Evolutionary conservation across 2,888 invertebrate genomes (phyloP), one percentile per base, ranked within the genome.

Genomic region (Platerodrilus igneus): DNA sequence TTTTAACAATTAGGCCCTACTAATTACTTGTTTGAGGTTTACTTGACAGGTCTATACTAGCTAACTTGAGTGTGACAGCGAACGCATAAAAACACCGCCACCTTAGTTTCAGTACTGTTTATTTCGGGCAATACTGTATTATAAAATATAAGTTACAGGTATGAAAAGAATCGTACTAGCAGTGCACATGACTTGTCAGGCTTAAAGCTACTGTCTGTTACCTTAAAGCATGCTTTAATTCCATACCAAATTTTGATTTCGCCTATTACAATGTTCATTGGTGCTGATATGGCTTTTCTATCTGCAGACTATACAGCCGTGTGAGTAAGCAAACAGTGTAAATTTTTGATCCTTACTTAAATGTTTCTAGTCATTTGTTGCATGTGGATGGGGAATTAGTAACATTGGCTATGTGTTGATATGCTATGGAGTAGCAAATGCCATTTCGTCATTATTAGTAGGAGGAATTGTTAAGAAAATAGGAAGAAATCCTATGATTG

Each of bases 401-500:
- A 86, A 91, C 66, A 91, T 95, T 33, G 95, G 95, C 1, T 92
- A 85, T 62, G 90, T 92, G 36, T 87, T 94, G 86, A 90, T 94
- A 47, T 89, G 90, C 62, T 93, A 90, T 63, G 94, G 94, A 0
- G 78, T 88, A 4, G 83, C 83, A 51, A 91, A 92, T 60, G 90
- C 92, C 0, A 63, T 90, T n/a, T 86, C 88, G 0, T 89, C 93
- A 0, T 79, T 88, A 1, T 67, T 83, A 6, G 86, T 86, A 0
- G 93, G 93, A 1, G 78, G 80, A 0, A 60, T 91, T 15, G 83
- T 85, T 36, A 89, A 87, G 63, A 67, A 83, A 47, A 81, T 86
- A 0, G 93, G 94, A 1, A 73, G 93, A 23, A 75, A 79, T 30
- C 81, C 88, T 0, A 79, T 94, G 39, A 84, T 93, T 71, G 68